Percentiles rank a stretch among this genome's conserved stretches.
phyloP scores from a whole-genome alignment of 2,113 vertebrate species.

The Antechinus stuartii region DNA sequence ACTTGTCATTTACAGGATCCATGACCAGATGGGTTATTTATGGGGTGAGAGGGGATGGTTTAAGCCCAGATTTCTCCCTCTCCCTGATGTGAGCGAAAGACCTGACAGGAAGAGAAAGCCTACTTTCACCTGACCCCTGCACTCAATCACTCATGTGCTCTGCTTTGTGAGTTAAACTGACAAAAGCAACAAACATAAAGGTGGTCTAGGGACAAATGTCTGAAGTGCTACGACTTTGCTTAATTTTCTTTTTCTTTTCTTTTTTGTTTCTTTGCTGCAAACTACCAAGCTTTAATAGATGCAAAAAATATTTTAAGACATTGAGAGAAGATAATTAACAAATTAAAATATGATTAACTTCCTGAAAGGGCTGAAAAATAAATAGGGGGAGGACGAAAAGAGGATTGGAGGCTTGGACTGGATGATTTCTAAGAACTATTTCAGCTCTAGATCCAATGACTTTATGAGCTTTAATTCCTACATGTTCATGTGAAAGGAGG shows the following conservation, averaged over 20 bases:
- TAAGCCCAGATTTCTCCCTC: too few relatives aligned
- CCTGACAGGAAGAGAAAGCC: too few relatives aligned
- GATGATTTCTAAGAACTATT: neutral
- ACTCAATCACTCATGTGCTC: too few relatives aligned
- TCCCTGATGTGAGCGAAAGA: too few relatives aligned
- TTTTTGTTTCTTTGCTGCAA: conserved; percentile 10
- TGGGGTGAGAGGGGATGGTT: too few relatives aligned
- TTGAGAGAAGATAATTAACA: conserved; percentile 59
- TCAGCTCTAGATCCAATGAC: neutral
- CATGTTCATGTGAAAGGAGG: too few relatives aligned
- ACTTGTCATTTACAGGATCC: too few relatives aligned
- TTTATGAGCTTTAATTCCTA: neutral
- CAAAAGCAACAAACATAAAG: neutral
- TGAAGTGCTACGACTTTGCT: neutral
- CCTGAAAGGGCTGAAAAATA: neutral
- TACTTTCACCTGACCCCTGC: too few relatives aligned
- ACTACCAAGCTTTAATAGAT: conserved; percentile 43
- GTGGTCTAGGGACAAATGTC: neutral
- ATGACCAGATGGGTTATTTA: too few relatives aligned
- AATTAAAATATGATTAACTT: conserved; percentile 69
- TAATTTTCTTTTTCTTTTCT: neutral
- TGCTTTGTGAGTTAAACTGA: rapidly evolving
- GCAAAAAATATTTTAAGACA: conserved; percentile 32
- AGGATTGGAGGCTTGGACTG: rapidly evolving
- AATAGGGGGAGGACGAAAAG: too few relatives aligned